Evolutionary conservation across 1,140 invertebrate species (phyloP).

Genomic region (Zeugodacus cucurbitae): DNA sequence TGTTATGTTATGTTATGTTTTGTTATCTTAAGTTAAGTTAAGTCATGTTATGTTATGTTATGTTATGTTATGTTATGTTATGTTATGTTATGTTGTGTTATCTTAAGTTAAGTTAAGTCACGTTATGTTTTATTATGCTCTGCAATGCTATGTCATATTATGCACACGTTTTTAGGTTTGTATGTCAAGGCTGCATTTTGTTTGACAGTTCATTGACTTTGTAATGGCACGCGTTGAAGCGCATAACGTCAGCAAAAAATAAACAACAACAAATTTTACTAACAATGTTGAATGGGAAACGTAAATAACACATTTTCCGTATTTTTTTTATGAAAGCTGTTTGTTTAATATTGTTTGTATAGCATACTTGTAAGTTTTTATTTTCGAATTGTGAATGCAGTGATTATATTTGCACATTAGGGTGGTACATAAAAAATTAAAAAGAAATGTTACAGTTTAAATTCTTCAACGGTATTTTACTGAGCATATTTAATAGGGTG

Average conservation of each 20-base stretch:
- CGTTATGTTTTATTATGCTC: too few relatives aligned
- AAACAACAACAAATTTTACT: neutral
- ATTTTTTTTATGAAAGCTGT: neutral
- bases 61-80: too few relatives aligned
- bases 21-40: too few relatives aligned
- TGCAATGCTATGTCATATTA: neutral
- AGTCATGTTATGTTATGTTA: too few relatives aligned
- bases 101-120: too few relatives aligned
- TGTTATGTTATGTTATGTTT: too few relatives aligned
- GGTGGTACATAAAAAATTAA: too few relatives aligned
- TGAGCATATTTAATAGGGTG: too few relatives aligned
- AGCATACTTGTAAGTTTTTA: neutral
- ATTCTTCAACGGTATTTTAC: too few relatives aligned
- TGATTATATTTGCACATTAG: too few relatives aligned
- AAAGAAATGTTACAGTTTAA: too few relatives aligned
- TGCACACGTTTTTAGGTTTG: neutral
- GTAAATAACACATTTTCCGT: neutral
- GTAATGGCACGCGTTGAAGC: constrained; percentile 13
- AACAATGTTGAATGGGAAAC: neutral
- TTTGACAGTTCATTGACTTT: constrained; percentile 25
- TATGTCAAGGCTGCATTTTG: neutral
- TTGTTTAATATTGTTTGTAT: neutral
- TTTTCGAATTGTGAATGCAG: neutral
- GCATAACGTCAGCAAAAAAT: neutral
- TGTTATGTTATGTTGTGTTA: too few relatives aligned